Percentiles rank a stretch among this genome's conserved stretches.
Evolutionary conservation across 2,888 invertebrate species (phyloP).

Genomic region (Polymixis flavicincta): DNA sequence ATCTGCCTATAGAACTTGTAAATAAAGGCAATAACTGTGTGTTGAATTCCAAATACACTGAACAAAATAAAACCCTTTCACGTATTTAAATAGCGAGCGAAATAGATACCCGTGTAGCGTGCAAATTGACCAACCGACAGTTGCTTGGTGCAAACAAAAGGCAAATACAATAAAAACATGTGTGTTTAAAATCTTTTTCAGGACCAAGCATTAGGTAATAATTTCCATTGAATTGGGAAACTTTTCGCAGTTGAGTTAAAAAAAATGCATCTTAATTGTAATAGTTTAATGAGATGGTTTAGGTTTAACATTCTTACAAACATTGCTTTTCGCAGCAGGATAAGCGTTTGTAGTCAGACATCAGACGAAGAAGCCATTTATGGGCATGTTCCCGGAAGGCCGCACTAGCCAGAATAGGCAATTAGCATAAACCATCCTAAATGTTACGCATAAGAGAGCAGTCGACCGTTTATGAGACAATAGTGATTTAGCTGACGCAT

Average conservation of each 20-base stretch:
- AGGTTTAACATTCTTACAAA: not conserved
- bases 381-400: not conserved
- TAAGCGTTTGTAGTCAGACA: not conserved
- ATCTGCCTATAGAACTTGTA: conserved; percentile 1
- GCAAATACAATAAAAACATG: not conserved
- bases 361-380: conserved; percentile 2
- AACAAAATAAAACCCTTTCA: not conserved
- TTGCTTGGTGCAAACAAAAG: not conserved
- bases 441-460: conserved; percentile 40
- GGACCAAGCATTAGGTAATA: too few relatives aligned
- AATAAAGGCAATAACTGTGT: conserved; percentile 17
- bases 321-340: not conserved
- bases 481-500: conserved; percentile 26
- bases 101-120: not conserved
- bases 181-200: not conserved
- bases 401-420: not conserved
- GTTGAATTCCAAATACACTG: conserved; percentile 17
- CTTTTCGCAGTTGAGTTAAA: too few relatives aligned
- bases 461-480: conserved; percentile 4
- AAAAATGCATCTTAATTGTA: too few relatives aligned
- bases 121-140: not conserved
- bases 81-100: not conserved
- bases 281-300: not conserved
- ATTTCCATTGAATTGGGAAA: too few relatives aligned
- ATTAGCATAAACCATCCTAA: conserved; percentile 23